Conservation (phyloP, 2,888 invertebrate species). For the Diabrotica balteata region DNA sequence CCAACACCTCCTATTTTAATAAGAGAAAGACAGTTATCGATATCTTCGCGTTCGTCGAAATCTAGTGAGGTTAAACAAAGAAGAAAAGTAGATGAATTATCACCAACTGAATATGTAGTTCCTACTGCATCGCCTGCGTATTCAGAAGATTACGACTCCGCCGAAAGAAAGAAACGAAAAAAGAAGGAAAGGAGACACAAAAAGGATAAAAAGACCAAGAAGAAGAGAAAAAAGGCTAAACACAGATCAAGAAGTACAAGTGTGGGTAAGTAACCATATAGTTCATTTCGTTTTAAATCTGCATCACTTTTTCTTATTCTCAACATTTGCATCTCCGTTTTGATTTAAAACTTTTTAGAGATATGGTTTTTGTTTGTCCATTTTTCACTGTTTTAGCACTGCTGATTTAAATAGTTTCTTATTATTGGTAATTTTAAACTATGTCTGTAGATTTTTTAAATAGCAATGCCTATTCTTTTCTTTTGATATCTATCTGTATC, state of each 20-base stretch:
- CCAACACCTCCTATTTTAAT: conserved; percentile 60
- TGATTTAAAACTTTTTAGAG: too few species aligned
- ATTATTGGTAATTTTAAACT: too few species aligned
- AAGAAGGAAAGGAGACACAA: conserved; percentile 79
- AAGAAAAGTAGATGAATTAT: conserved; percentile 53
- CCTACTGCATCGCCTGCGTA: conserved; percentile 44
- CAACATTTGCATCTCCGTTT: too few species aligned
- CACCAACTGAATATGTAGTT: conserved; percentile 48
- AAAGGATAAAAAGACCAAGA: conserved; percentile 70
- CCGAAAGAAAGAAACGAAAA: conserved; percentile 55
- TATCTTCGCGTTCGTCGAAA: conserved; percentile 58
- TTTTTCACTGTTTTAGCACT: too few species aligned
- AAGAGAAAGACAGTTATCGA: conserved; percentile 58
- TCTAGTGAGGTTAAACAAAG: conserved; percentile 56
- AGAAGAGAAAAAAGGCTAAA: conserved; percentile 74
- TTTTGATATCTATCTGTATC: too few species aligned
- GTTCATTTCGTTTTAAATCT: too few species aligned
- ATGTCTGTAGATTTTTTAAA: too few species aligned
- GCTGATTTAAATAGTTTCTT: too few species aligned
- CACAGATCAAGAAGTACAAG: conserved; percentile 74
- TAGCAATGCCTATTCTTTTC: too few species aligned
- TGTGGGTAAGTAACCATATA: conserved; percentile 56
- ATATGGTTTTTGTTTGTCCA: too few species aligned
- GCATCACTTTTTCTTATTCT: too few species aligned
- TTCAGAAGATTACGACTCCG: conserved; percentile 63